Percentiles rank a stretch among this genome's conserved stretches.
phyloP scores from a whole-genome alignment of 2,113 vertebrate species.

The Delphinus delphis region DNA sequence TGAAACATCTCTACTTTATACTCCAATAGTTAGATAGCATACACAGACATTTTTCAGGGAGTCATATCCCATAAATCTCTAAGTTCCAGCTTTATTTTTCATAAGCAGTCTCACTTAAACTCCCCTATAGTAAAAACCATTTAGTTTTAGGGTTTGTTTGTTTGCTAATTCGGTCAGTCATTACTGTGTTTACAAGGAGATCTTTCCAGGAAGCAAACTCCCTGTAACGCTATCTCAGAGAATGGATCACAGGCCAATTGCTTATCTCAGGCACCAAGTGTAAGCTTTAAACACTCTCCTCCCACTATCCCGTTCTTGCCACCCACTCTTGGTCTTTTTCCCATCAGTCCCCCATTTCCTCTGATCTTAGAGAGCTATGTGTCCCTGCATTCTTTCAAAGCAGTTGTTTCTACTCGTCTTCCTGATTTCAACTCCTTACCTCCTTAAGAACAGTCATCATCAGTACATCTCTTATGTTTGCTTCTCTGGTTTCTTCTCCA shows the following conservation, averaged over 20 bases:
- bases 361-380: too few relatives aligned
- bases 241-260: not conserved
- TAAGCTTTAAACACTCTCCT: not conserved
- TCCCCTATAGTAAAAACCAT: not conserved
- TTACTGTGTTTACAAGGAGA: not conserved
- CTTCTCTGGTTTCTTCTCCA: not conserved
- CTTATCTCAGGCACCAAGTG: not conserved
- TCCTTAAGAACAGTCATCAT: not conserved
- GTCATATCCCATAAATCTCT: not conserved
- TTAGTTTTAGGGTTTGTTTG: not conserved
- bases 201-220: not conserved
- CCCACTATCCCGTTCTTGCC: not conserved
- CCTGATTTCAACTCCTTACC: not conserved
- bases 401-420: not conserved
- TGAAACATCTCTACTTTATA: not conserved
- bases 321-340: not conserved
- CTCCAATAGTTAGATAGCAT: not conserved
- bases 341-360: not conserved
- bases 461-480: not conserved
- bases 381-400: not conserved
- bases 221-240: accelerated
- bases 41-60: not conserved
- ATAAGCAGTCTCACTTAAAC: not conserved
- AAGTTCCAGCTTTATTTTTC: not conserved
- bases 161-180: not conserved